Conservation (phyloP, 2,113 vertebrate genomes). For the Zosterops hypoxanthus region DNA sequence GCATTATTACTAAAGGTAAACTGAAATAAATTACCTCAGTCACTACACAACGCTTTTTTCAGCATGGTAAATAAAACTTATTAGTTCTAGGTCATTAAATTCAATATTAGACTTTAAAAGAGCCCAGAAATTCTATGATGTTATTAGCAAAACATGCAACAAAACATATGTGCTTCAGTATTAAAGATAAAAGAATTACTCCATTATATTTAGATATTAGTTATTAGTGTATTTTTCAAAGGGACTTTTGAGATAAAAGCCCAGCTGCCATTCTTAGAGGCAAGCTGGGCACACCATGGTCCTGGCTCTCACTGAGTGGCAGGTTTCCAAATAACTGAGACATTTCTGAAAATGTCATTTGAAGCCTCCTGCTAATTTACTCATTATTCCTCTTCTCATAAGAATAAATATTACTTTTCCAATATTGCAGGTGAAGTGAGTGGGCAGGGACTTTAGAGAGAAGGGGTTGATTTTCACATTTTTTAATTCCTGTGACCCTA, state of each 20-base stretch:
- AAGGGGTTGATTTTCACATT: background rate
- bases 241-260: background rate
- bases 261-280: background rate
- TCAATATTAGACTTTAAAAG: slow-evolving; percentile 24
- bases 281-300: rapidly evolving
- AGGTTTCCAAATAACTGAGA: slow-evolving; percentile 4
- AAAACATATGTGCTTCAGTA: background rate
- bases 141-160: background rate
- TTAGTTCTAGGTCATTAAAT: slow-evolving; percentile 60
- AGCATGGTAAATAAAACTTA: slow-evolving; percentile 48
- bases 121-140: background rate
- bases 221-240: slow-evolving; percentile 20
- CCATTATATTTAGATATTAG: background rate
- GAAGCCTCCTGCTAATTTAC: background rate
- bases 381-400: background rate
- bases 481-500: background rate
- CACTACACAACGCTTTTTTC: background rate
- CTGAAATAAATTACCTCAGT: slow-evolving; percentile 27
- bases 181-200: background rate
- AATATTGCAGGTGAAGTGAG: background rate
- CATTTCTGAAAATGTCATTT: background rate
- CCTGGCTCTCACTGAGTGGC: background rate
- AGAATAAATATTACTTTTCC: background rate
- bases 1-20: slow-evolving; percentile 43
- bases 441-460: background rate